These are phyloP conservation scores for Stenodera caucasica DNA, from an alignment of 2,888 invertebrate genomes.

Conservation along the genomic window DNA sequence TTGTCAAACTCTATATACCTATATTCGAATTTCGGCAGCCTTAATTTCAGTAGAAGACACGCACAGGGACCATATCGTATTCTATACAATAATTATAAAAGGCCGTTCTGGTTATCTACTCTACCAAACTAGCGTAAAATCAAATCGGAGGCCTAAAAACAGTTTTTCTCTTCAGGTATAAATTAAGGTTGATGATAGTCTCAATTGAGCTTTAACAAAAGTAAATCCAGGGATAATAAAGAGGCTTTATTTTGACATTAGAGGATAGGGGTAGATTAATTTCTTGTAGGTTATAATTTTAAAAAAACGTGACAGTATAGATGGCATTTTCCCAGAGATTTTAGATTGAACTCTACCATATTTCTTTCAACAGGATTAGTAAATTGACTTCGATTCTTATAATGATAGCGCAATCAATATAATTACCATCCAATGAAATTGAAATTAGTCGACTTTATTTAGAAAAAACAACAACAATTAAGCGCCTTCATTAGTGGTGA, in stretches of 20 bases:
- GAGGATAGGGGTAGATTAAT: neutral
- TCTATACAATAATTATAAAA: conserved; percentile 39
- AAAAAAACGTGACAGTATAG: neutral
- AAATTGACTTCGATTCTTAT: neutral
- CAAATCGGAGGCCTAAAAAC: conserved; percentile 30
- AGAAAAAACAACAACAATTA: neutral
- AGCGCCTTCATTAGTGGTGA: neutral
- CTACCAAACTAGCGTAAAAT: conserved; percentile 34
- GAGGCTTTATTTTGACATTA: neutral
- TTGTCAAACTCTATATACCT: no score
- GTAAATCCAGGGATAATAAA: neutral
- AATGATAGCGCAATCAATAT: neutral
- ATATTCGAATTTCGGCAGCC: conserved; percentile 27
- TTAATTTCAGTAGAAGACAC: conserved; percentile 28
- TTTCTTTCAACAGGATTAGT: neutral
- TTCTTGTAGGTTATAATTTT: neutral
- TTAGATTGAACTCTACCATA: neutral
- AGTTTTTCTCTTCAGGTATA: conserved; percentile 33
- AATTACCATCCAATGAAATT: neutral
- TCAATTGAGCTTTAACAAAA: conserved; percentile 13
- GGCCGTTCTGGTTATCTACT: conserved; percentile 29
- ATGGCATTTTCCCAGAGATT: neutral
- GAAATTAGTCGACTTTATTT: neutral
- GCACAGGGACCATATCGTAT: conserved; percentile 29
- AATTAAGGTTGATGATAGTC: conserved; percentile 23